Base-by-base conservation (phyloP, 2,797 vertebrate species). In the Typhlichthys eigenmanni region DNA sequence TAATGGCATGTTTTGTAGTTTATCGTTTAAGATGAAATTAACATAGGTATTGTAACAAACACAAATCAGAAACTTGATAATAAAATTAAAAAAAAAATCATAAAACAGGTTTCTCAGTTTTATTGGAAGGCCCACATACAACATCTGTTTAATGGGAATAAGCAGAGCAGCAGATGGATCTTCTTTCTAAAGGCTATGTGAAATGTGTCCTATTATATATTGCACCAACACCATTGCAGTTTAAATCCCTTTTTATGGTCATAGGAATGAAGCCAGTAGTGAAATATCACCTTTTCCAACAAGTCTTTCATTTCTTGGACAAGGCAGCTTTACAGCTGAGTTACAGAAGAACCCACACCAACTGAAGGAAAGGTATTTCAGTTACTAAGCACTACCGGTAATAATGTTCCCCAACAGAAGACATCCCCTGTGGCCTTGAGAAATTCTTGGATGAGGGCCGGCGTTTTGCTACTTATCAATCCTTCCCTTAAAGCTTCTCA, bases 391-490 rank as follows among this genome's bases (percentile, higher is more conserved):
- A 74, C 68, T 68, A 64, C 71, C 71, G 46, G 54, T 65, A 55
- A 62, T 87, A 88, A 88, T 84, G 83, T 74, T 76, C 66, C 58
- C 71, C 58, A 75, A 81, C 83, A 78, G 74, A 75, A 78, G 83
- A 74, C 78, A 71, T 80, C 76, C 77, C 74, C 76, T 58, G 74
- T 47, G 74, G 80, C 78, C 66, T 69, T 66, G 80, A 87, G 84
- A 76, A 82, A 87, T 85, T 86, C 80, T 72, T 72, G 76, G 70
- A 83, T 81, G 79, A 47, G 62, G 49, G 61, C 81, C 67, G 76
- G 76, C 76, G 71, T 64, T 78, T 80, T 66, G 38, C 74, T 80
- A 80, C 74, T 77, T 72, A 88, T 89, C 87, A 88, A 86, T 87
- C 87, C 85, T 69, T 46, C 68, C 66, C n/a, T 68, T 58, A 55